These are phyloP conservation scores for Drosophila dunni DNA, from an alignment of 1,140 invertebrate genomes.

Conservation along the genomic window DNA sequence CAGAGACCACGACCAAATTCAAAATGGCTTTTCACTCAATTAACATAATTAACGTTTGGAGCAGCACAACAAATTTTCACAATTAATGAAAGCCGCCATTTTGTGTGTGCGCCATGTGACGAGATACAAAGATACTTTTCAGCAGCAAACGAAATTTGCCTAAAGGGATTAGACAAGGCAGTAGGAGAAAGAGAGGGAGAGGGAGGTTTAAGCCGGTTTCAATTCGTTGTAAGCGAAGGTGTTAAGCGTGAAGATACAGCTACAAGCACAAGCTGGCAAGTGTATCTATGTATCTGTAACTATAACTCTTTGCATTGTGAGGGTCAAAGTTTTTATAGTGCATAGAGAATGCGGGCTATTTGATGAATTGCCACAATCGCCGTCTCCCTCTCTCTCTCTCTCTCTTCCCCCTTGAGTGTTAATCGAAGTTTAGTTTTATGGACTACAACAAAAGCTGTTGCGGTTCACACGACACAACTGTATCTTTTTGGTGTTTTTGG, in stretches of 20 bases:
- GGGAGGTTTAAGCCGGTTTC: conserved; percentile 64
- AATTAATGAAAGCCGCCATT: conserved; percentile 79
- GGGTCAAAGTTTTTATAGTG: conserved; percentile 81
- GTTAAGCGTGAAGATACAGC: conserved; percentile 67
- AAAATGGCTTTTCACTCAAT: conserved; percentile 77
- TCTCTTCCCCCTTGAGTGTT: conserved; percentile 37
- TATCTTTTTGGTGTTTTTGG: conserved; percentile 18
- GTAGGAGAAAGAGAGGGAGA: not conserved
- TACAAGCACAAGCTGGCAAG: not conserved
- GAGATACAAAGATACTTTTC: not conserved
- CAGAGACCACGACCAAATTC: conserved; percentile 34
- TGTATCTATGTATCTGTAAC: conserved; percentile 20
- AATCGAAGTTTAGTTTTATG: conserved; percentile 73
- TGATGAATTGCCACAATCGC: conserved; percentile 64
- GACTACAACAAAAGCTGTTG: conserved; percentile 60
- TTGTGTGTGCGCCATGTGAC: conserved; percentile 31
- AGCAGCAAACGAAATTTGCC: conserved; percentile 12
- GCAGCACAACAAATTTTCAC: conserved; percentile 57
- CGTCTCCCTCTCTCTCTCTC: too few species aligned
- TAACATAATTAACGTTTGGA: conserved; percentile 74
- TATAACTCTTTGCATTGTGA: conserved; percentile 35
- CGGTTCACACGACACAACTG: conserved; percentile 62
- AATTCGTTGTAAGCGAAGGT: conserved; percentile 67
- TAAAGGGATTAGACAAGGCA: conserved; percentile 39
- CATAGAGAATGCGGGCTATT: conserved; percentile 78